Evolutionary conservation across 2,797 vertebrate genomes (phyloP), one percentile per base, ranked within the genome.

Genomic region (Artibeus jamaicensis): DNA sequence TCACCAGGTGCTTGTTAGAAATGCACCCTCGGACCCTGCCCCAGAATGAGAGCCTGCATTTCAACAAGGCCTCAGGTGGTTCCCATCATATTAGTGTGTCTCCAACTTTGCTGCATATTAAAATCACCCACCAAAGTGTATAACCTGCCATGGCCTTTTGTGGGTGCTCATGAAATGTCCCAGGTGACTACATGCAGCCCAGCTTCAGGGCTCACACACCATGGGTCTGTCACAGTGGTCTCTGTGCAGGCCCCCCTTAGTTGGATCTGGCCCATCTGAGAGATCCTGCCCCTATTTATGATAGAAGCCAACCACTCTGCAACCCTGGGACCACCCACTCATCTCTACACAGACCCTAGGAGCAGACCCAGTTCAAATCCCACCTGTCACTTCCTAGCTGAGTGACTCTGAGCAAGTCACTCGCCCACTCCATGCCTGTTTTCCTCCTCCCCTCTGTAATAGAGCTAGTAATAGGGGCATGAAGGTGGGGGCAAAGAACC

Each of bases 11-110:
- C 12, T 29, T 42, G 10, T 44, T 9, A 42, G 76, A 77, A 77
- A 62, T 8, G 21, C 44, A 67, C 21, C 55, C 12, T 55, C 70
- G 42, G 79, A 53, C 14, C 44, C 82, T 29, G 19, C 4, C 18
- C 2, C 11, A n/a, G 53, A 46, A 65, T 11, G 11, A 62, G 44
- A 48, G 14, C 9, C 59, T 29, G 24, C 22, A 10, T 26, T 55
- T 24, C 26, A 42, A 44, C 19, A 5, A 5, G 2, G 26, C 18
- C 18, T 10, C 42, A 19, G 11, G 78, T 0, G 12, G 59, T 26
- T 26, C 5, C 0, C 4, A 6, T 6, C 2, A 9, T 6, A 3
- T 21, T 14, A 9, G 1, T 3, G 6, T n/a, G 14, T 68, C 46
- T 68, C 37, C 37, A 19, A 18, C 65, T 18, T 42, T 15, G 16